These are phyloP conservation scores for Caracal caracal DNA, from an alignment of 2,113 vertebrate genomes.

Conservation along the genomic window DNA sequence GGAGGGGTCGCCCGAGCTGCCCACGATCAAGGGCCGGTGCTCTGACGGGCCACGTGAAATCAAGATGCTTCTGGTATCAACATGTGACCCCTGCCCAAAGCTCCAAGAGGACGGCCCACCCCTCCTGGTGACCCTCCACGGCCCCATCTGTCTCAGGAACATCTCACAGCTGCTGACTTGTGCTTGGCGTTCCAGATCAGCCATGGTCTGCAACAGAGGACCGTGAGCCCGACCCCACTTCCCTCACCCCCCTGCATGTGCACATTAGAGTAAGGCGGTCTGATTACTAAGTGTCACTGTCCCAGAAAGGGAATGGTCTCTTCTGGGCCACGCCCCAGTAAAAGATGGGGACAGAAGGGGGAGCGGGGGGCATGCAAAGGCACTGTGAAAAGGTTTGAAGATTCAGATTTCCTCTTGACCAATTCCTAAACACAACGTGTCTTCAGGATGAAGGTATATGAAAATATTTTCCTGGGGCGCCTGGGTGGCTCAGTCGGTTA, in stretches of 20 bases:
- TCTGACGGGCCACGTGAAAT: background rate
- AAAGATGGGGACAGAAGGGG: background rate
- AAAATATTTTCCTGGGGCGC: background rate
- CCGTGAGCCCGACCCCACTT: background rate
- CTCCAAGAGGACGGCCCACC: background rate
- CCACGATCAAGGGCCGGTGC: background rate
- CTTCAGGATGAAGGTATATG: background rate
- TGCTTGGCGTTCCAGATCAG: background rate
- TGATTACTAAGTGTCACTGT: background rate
- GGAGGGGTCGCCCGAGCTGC: no score
- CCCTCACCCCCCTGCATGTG: background rate
- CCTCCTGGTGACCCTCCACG: background rate
- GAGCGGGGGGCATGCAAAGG: no score
- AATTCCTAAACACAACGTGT: background rate
- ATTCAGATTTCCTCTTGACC: background rate
- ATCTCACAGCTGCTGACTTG: background rate
- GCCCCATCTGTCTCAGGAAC: background rate
- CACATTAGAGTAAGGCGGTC: background rate
- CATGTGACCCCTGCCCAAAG: background rate
- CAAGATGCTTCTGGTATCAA: no score
- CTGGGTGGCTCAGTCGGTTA: background rate
- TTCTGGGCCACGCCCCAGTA: background rate
- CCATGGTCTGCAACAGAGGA: no score
- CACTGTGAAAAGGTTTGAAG: background rate
- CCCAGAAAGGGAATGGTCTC: background rate